These are phyloP conservation scores for Falco cherrug DNA, from an alignment of 2,797 vertebrate genomes.

Conservation along the genomic window DNA sequence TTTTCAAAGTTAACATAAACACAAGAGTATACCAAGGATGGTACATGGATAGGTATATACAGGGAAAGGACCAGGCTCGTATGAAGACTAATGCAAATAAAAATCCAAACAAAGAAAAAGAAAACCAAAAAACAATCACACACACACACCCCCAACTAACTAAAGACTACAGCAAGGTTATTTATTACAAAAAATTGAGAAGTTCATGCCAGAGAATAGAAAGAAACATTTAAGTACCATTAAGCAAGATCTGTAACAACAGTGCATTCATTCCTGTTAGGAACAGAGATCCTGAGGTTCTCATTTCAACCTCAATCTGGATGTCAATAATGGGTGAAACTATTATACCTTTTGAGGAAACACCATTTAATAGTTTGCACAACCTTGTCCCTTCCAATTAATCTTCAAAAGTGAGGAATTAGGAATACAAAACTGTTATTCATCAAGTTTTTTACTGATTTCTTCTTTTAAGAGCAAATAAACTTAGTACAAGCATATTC, in stretches of 20 bases:
- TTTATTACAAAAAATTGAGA: neutral
- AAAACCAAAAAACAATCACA: neutral
- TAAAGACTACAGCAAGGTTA: neutral
- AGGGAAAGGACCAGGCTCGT: neutral
- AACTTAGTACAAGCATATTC: neutral
- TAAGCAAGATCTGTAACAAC: neutral
- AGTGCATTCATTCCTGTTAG: neutral
- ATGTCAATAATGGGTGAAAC: neutral
- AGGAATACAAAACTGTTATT: neutral
- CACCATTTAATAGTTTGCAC: neutral
- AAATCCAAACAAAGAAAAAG: neutral
- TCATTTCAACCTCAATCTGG: neutral
- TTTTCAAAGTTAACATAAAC: neutral
- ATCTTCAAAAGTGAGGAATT: neutral
- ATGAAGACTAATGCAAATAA: neutral
- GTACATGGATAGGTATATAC: accelerated
- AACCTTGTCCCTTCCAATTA: neutral
- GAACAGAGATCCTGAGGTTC: neutral
- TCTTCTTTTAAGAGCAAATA: neutral
- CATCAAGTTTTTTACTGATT: neutral
- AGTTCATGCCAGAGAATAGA: neutral
- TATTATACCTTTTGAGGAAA: neutral
- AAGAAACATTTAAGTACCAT: neutral
- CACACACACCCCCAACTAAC: neutral
- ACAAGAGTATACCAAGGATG: neutral